Percentiles rank a stretch among this genome's conserved stretches.
Conservation (phyloP, 2,888 invertebrate genomes). For the Pherbina coryleti region DNA sequence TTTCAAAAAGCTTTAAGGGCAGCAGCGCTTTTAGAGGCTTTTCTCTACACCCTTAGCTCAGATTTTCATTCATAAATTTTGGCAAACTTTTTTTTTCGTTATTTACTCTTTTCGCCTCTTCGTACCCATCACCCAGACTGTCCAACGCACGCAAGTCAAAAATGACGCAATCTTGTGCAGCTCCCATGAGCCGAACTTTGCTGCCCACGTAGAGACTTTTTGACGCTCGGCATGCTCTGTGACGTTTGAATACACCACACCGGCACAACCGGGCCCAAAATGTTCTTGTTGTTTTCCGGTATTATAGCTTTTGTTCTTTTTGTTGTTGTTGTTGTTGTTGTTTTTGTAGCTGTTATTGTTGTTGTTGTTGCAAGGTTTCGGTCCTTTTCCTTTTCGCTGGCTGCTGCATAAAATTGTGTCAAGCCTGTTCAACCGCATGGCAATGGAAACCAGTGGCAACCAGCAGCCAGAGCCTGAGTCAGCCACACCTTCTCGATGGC, state of each 20-base stretch:
- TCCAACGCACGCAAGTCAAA: conserved; percentile 12
- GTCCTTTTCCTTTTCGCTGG: neutral
- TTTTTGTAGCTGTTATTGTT: conserved; percentile 3
- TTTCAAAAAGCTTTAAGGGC: no score
- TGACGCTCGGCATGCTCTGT: neutral
- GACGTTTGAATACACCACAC: neutral
- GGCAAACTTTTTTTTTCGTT: neutral
- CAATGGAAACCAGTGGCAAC: conserved; percentile 16
- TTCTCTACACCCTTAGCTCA: neutral
- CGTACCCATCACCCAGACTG: neutral
- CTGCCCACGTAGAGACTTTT: conserved; percentile 3
- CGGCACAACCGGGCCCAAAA: neutral
- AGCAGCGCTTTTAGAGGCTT: neutral
- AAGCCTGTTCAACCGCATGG: conserved; percentile 24
- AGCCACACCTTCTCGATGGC: conserved; percentile 66
- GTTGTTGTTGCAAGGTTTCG: conserved; percentile 3
- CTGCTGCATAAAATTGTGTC: conserved; percentile 39
- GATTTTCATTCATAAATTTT: conserved; percentile 40
- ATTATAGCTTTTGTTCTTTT: neutral
- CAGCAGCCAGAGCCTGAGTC: conserved; percentile 41
- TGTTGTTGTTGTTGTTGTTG: neutral
- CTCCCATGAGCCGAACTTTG: conserved; percentile 7
- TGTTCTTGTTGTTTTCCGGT: neutral
- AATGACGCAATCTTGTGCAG: conserved; percentile 40
- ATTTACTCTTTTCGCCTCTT: neutral